Conservation (phyloP, 2,888 invertebrate genomes). For the Periphyllus acericola region DNA sequence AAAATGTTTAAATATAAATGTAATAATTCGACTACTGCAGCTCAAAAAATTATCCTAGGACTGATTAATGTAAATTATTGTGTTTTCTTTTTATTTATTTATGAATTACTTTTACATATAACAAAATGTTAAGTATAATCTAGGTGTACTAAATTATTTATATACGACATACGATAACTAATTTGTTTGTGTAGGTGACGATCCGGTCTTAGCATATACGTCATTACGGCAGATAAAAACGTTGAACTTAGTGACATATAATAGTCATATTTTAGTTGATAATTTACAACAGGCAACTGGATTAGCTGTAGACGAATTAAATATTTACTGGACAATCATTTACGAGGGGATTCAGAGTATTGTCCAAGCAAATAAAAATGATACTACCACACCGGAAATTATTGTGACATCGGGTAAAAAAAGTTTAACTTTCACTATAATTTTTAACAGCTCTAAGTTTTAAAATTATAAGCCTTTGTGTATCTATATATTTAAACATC, state of each 20-base stretch:
- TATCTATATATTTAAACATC: background rate
- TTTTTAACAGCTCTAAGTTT: background rate
- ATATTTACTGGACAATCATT: slow-evolving; percentile 83
- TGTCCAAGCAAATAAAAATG: slow-evolving; percentile 74
- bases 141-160: background rate
- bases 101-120: too few species aligned
- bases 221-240: slow-evolving; percentile 75
- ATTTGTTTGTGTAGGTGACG: slow-evolving; percentile 70
- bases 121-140: background rate
- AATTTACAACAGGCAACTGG: slow-evolving; percentile 74
- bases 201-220: slow-evolving; percentile 77
- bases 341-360: slow-evolving; percentile 78
- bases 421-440: background rate
- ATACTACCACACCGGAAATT: slow-evolving; percentile 71
- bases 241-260: slow-evolving; percentile 71
- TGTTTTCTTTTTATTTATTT: too few species aligned
- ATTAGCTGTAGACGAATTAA: slow-evolving; percentile 76
- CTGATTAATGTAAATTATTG: background rate
- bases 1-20: background rate
- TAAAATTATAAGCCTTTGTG: background rate
- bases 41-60: background rate
- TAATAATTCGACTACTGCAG: too few species aligned
- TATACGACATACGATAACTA: background rate
- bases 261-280: slow-evolving; percentile 69
- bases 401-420: slow-evolving; percentile 67